phyloP scores from a whole-genome alignment of 2,888 invertebrate species.

The Noctua fimbriata region DNA sequence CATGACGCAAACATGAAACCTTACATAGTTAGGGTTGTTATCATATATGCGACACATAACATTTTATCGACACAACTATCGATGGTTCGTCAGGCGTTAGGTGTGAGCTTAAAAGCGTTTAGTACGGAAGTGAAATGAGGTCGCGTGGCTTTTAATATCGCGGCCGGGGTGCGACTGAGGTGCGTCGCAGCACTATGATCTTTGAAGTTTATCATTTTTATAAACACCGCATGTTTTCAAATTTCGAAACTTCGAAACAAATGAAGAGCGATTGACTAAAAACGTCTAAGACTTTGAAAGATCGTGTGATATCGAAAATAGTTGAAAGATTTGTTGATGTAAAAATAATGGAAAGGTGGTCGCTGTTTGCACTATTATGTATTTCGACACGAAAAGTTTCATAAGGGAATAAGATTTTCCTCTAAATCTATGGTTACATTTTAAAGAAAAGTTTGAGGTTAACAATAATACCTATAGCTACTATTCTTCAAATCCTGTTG shows the following conservation, averaged over 20 bases:
- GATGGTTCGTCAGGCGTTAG: slow-evolving; percentile 70
- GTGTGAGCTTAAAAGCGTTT: slow-evolving; percentile 82
- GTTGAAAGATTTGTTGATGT: background rate
- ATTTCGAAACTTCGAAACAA: slow-evolving; percentile 21
- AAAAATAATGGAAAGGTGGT: background rate
- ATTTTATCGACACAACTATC: slow-evolving; percentile 60
- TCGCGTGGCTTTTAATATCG: slow-evolving; percentile 86
- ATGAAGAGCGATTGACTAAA: slow-evolving; percentile 8
- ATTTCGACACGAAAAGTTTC: background rate
- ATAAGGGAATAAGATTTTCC: background rate
- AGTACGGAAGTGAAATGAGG: slow-evolving; percentile 87
- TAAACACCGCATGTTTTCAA: slow-evolving; percentile 26
- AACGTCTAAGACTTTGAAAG: background rate
- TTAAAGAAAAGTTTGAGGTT: background rate
- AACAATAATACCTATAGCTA: background rate
- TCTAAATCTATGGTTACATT: background rate
- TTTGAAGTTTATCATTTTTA: slow-evolving; percentile 55
- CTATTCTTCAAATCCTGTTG: background rate
- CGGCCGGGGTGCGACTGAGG: slow-evolving; percentile 75
- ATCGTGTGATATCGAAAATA: slow-evolving; percentile 7
- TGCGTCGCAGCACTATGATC: slow-evolving; percentile 67
- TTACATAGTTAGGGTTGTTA: slow-evolving; percentile 23
- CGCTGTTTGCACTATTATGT: no score
- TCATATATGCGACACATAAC: slow-evolving; percentile 9
- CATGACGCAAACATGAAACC: slow-evolving; percentile 15